Conservation (phyloP, 2,797 vertebrate genomes). For the Arremon aurantiirostris region DNA sequence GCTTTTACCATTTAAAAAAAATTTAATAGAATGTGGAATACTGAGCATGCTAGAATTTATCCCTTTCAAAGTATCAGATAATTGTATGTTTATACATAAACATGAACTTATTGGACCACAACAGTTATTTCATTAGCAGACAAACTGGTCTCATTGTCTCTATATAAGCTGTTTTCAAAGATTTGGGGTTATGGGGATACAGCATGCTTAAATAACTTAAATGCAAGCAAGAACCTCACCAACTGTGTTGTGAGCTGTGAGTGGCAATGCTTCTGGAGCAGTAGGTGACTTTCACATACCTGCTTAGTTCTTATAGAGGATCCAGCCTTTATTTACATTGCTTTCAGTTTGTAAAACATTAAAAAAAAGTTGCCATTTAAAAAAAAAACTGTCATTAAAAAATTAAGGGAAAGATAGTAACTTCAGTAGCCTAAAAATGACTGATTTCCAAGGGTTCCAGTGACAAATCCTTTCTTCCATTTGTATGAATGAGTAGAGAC, state of each 20-base stretch:
- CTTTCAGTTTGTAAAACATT: background rate
- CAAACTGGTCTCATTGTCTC: background rate
- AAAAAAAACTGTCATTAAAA: background rate
- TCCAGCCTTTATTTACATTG: background rate
- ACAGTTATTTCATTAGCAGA: background rate
- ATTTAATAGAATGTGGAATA: background rate
- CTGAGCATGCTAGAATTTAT: background rate
- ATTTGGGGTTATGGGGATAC: fast-evolving
- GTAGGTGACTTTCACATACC: background rate
- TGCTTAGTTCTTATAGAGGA: background rate
- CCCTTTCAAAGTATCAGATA: background rate
- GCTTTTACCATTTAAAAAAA: fast-evolving
- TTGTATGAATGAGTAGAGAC: background rate
- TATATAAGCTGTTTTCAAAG: background rate
- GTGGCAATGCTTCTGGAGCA: background rate
- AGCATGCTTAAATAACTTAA: background rate
- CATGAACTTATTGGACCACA: background rate
- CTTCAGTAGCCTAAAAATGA: background rate
- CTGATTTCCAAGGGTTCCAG: background rate
- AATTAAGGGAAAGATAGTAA: fast-evolving
- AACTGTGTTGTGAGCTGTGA: background rate
- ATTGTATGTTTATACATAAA: background rate
- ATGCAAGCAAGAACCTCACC: background rate
- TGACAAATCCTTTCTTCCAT: background rate
- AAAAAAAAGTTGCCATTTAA: background rate